phyloP scores from a whole-genome alignment of 2,113 vertebrate species.

The Strix uralensis region DNA sequence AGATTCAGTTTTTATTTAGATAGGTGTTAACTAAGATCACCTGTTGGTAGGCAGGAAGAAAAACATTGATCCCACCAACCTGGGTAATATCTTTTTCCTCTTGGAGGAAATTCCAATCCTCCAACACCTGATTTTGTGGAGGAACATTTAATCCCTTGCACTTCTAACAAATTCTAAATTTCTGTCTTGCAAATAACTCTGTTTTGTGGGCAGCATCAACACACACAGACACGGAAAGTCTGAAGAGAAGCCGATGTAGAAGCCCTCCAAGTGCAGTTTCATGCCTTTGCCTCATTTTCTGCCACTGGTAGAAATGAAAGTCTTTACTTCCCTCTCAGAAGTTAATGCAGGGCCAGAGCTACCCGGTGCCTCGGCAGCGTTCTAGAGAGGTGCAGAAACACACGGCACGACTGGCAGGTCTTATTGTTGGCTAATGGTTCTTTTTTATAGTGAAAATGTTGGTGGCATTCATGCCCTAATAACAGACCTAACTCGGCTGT shows the following conservation, averaged over 20 bases:
- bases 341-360: not conserved
- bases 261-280: not conserved
- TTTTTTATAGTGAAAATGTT: not conserved
- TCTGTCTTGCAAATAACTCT: not conserved
- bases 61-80: fast-evolving
- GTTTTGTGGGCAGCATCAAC: not conserved
- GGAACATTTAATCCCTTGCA: not conserved
- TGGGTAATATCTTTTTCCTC: not conserved
- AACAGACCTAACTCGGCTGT: not conserved
- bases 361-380: not conserved
- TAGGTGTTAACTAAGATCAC: not conserved
- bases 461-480: not conserved
- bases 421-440: not conserved
- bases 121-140: not conserved
- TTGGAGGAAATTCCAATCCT: not conserved
- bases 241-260: not conserved
- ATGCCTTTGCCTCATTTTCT: not conserved
- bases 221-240: not conserved
- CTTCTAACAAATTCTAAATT: not conserved
- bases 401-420: not conserved
- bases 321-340: not conserved
- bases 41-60: not conserved
- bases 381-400: not conserved
- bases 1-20: not conserved
- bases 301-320: not conserved